Evolutionary conservation across 2,113 vertebrate species (phyloP).

Genomic region (Cyanoderma ruficeps): DNA sequence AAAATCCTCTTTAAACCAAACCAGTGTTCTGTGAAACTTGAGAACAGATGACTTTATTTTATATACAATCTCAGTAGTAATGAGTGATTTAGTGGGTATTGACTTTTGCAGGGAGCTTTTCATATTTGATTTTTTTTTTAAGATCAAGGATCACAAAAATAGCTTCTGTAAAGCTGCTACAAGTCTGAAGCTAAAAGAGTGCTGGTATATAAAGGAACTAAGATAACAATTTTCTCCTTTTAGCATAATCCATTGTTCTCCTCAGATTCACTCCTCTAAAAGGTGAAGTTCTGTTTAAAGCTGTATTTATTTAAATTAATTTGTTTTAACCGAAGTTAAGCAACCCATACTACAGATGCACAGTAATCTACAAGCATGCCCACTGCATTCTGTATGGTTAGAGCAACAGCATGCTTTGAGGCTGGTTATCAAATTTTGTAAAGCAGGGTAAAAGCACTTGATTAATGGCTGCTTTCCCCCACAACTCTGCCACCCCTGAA

Average conservation of each 20-base stretch:
- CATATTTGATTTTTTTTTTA: neutral
- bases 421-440: neutral
- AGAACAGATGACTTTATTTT: neutral
- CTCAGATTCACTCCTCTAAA: neutral
- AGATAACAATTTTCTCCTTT: neutral
- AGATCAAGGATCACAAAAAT: neutral
- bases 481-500: accelerated
- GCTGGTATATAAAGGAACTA: neutral
- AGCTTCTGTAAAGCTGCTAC: neutral
- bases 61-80: neutral
- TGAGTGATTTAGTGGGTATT: neutral
- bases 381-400: neutral
- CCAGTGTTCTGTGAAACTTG: neutral
- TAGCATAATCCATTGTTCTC: neutral
- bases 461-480: neutral
- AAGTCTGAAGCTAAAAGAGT: neutral
- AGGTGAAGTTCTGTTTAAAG: neutral
- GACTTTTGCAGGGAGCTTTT: neutral
- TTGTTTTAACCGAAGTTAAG: neutral
- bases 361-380: neutral
- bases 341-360: neutral
- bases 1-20: neutral
- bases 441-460: neutral
- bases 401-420: neutral
- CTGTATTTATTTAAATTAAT: neutral